Evolutionary conservation across 2,113 vertebrate genomes (phyloP).

Genomic region (Bos javanicus): DNA sequence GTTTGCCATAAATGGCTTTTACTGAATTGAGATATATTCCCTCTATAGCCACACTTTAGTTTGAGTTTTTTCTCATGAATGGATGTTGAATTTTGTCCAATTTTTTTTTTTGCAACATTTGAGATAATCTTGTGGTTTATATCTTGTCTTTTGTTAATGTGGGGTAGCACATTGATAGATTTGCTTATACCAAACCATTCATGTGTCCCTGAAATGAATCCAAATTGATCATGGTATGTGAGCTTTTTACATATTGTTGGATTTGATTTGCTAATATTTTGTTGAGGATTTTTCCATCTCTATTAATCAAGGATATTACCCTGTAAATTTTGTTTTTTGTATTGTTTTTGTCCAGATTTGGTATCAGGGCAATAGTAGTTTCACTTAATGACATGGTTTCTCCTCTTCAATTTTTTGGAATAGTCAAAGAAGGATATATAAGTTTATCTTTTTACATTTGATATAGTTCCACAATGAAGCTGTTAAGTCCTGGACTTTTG

Average conservation of each 20-base stretch:
- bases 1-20: not conserved
- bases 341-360: not conserved
- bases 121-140: not conserved
- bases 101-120: not conserved
- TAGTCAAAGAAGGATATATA: not conserved
- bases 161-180: not conserved
- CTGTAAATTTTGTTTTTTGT: not conserved
- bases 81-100: not conserved
- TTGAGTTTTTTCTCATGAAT: not conserved
- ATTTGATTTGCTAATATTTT: not conserved
- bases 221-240: not conserved
- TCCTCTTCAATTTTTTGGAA: not conserved
- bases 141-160: not conserved
- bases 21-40: not conserved
- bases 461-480: not conserved
- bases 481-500: not conserved
- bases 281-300: not conserved
- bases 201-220: not conserved
- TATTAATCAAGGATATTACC: not conserved
- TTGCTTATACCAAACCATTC: not conserved
- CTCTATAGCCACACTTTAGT: not conserved
- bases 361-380: not conserved
- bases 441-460: not conserved
- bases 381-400: not conserved
- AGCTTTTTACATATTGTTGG: not conserved